Conservation (phyloP, 2,888 invertebrate species). For the Priocnemis perturbator region DNA sequence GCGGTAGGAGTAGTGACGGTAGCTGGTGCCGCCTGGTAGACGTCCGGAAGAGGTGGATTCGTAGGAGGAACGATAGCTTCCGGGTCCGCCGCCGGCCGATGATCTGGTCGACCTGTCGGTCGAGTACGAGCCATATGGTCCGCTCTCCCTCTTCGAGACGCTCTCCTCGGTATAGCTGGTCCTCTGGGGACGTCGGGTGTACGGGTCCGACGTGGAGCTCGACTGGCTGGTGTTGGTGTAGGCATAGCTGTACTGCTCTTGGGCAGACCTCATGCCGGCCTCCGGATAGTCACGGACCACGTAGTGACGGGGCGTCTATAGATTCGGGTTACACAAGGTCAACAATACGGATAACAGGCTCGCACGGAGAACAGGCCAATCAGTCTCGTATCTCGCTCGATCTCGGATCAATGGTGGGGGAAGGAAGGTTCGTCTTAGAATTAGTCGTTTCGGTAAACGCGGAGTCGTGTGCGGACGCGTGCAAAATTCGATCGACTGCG, state of each 20-base stretch:
- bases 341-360: conserved; percentile 43
- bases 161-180: conserved; percentile 84
- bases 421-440: too few relatives aligned
- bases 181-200: conserved; percentile 78
- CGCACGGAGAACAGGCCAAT: background rate
- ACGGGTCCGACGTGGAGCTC: conserved; percentile 77
- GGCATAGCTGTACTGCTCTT: conserved; percentile 91
- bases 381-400: too few relatives aligned
- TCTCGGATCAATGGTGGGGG: too few relatives aligned
- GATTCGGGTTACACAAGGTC: conserved; percentile 66
- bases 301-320: conserved; percentile 91
- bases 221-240: conserved; percentile 81
- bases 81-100: conserved; percentile 84
- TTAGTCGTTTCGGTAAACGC: too few relatives aligned
- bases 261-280: conserved; percentile 77
- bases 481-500: too few relatives aligned
- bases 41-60: conserved; percentile 86
- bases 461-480: too few relatives aligned
- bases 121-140: conserved; percentile 84
- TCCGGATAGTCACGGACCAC: conserved; percentile 87
- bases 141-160: conserved; percentile 80
- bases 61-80: conserved; percentile 87
- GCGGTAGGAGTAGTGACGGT: conserved; percentile 92
- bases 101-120: conserved; percentile 82
- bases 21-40: conserved; percentile 88